Conservation (phyloP, 2,797 vertebrate genomes). For the Anabacerthia variegaticeps region DNA sequence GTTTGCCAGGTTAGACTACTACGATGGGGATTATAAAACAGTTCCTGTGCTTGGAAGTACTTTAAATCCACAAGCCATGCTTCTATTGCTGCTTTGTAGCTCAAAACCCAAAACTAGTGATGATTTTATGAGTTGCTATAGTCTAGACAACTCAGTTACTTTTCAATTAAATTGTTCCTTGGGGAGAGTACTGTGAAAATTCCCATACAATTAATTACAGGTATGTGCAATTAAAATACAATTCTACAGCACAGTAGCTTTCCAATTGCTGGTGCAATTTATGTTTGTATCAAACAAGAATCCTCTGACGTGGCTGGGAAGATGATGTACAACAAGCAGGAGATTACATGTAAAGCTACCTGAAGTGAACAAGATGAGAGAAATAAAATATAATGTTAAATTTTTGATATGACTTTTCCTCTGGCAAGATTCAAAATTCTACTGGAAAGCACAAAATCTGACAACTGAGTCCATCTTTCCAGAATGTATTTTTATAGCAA, state of each 20-base stretch:
- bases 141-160: slow-evolving; percentile 75
- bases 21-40: slow-evolving; percentile 53
- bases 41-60: slow-evolving; percentile 40
- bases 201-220: slow-evolving; percentile 71
- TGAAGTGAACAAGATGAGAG: not conserved
- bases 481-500: not conserved
- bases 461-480: not conserved
- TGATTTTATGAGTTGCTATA: slow-evolving; percentile 73
- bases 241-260: slow-evolving; percentile 38
- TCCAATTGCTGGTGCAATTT: not conserved
- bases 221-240: slow-evolving; percentile 57
- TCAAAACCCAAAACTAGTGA: slow-evolving; percentile 68
- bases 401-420: not conserved
- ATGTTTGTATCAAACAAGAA: slow-evolving; percentile 52
- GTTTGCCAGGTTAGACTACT: slow-evolving; percentile 6
- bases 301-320: not conserved
- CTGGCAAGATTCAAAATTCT: not conserved
- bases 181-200: slow-evolving; percentile 70
- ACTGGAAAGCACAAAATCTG: not conserved
- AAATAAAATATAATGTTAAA: not conserved
- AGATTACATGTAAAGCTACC: not conserved
- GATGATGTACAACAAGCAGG: not conserved
- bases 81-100: slow-evolving; percentile 67
- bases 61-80: slow-evolving; percentile 35
- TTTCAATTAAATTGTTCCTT: slow-evolving; percentile 73